Conservation (phyloP, 1,140 invertebrate genomes). For the Rhagoletis pomonella region DNA sequence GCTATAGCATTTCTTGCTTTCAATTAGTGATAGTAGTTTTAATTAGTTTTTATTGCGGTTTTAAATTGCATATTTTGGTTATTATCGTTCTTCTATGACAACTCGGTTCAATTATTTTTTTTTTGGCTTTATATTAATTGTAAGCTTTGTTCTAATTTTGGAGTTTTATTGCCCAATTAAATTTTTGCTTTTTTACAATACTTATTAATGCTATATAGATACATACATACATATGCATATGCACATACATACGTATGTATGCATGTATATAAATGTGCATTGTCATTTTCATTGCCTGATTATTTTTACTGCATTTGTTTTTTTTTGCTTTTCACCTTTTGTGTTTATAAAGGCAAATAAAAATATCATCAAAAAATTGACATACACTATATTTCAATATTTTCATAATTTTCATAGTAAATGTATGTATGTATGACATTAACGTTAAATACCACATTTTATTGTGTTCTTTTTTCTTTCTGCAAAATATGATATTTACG, state of each 20-base stretch:
- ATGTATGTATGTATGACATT: conserved; percentile 22
- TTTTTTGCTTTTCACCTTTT: not conserved
- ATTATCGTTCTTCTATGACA: conserved; percentile 13
- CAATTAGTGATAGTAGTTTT: not conserved
- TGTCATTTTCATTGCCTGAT: conserved; percentile 46
- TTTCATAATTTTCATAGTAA: not conserved
- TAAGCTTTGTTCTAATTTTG: not conserved
- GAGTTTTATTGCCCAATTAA: not conserved
- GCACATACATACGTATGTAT: not conserved
- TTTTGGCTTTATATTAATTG: not conserved
- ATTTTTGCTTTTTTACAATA: conserved; percentile 5
- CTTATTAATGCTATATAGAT: not conserved
- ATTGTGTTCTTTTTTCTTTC: not conserved
- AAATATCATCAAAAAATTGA: conserved; percentile 40
- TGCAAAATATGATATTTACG: not conserved
- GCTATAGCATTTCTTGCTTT: not conserved
- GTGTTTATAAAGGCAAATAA: conserved; percentile 24
- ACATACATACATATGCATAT: not conserved
- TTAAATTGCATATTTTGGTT: not conserved
- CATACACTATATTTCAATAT: conserved; percentile 25
- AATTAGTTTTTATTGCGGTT: not conserved
- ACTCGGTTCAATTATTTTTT: not conserved
- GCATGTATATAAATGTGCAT: conserved; percentile 23
- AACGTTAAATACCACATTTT: not conserved
- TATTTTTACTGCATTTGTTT: not conserved